Evolutionary conservation across 2,113 vertebrate species (phyloP).

Genomic region (Macrotis lagotis): DNA sequence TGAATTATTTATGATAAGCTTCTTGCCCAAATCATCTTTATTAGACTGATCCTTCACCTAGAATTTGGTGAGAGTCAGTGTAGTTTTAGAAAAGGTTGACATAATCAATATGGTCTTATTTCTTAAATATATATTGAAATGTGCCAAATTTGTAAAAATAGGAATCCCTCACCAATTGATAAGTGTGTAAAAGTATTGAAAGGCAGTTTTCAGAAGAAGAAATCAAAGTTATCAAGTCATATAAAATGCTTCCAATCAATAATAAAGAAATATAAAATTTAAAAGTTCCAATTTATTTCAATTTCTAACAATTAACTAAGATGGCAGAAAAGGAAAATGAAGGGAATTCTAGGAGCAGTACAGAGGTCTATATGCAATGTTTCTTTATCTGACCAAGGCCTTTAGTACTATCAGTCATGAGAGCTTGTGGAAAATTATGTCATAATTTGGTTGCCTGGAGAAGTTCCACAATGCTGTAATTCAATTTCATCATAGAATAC

Average conservation of each 20-base stretch:
- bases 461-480: background rate
- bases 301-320: too few species aligned
- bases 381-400: background rate
- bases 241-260: too few species aligned
- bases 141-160: too few species aligned
- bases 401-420: background rate
- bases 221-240: too few species aligned
- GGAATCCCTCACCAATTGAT: too few species aligned
- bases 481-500: background rate
- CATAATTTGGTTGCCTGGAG: background rate
- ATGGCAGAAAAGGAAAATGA: too few species aligned
- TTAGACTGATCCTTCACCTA: background rate
- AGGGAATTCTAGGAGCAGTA: background rate
- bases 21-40: background rate
- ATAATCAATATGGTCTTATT: background rate
- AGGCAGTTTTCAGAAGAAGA: too few species aligned
- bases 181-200: too few species aligned
- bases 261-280: too few species aligned
- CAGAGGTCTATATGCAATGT: background rate
- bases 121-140: too few species aligned
- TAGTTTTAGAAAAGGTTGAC: background rate
- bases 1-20: background rate
- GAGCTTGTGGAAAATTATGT: background rate
- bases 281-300: too few species aligned
- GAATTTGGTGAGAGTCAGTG: background rate